A percentile compares a stretch with the other conserved stretches of the same genome.
phyloP scores from a whole-genome alignment of 2,797 vertebrate species.

The Eulemur rubriventer region DNA sequence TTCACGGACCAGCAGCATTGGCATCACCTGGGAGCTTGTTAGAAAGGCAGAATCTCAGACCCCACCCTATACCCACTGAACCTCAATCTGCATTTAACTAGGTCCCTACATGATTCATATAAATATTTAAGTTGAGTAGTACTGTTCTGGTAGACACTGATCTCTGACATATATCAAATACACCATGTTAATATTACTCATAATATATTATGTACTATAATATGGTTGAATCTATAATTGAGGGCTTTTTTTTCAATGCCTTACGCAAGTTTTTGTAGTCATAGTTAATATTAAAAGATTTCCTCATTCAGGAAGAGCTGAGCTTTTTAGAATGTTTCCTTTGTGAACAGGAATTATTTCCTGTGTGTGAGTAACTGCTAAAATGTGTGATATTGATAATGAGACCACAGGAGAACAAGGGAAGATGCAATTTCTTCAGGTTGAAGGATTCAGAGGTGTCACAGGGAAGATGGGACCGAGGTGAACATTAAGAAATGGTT shows the following conservation, averaged over 20 bases:
- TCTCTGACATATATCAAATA: conserved; percentile 30
- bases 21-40: background rate
- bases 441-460: background rate
- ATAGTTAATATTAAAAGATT: conserved; percentile 2
- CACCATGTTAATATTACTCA: background rate
- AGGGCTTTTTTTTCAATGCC: background rate
- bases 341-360: background rate
- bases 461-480: background rate
- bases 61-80: background rate
- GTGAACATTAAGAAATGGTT: background rate
- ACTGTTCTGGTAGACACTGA: background rate
- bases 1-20: background rate
- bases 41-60: background rate
- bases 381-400: background rate
- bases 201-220: background rate
- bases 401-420: conserved; percentile 12
- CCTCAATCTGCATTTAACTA: background rate
- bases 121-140: background rate
- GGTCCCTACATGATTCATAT: background rate
- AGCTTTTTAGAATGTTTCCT: conserved; percentile 26
- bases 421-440: background rate
- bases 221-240: background rate
- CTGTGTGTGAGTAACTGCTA: background rate
- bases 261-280: background rate
- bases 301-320: background rate